These are phyloP conservation scores for Emydura subglobosa DNA, from an alignment of 2,113 vertebrate species.

Conservation along the genomic window DNA sequence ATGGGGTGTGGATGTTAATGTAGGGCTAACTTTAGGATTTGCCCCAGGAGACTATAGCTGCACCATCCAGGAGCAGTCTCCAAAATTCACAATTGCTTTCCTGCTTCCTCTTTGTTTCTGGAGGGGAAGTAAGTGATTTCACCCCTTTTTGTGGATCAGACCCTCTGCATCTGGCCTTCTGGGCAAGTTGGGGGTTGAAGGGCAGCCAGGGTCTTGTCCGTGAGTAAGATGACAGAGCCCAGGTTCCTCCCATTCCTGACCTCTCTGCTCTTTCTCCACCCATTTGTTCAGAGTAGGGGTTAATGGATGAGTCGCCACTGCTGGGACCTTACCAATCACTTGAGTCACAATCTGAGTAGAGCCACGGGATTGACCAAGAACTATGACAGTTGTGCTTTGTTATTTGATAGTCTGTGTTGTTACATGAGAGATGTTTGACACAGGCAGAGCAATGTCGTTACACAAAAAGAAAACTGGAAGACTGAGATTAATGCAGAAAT, in stretches of 20 bases:
- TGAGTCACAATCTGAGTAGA: neutral
- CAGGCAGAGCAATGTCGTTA: neutral
- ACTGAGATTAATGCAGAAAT: neutral
- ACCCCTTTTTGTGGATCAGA: neutral
- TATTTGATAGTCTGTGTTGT: neutral
- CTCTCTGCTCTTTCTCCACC: neutral
- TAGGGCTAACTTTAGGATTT: neutral
- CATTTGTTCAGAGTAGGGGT: neutral
- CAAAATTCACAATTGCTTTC: neutral
- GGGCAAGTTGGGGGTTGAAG: neutral
- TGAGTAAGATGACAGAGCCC: neutral
- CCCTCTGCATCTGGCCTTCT: neutral
- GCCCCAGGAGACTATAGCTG: neutral
- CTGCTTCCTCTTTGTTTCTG: neutral
- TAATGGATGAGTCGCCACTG: neutral
- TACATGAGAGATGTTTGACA: neutral
- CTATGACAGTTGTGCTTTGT: neutral
- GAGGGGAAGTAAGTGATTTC: neutral
- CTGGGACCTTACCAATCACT: neutral
- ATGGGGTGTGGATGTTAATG: neutral
- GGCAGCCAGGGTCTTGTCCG: neutral
- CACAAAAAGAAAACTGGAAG: neutral
- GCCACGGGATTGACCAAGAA: neutral
- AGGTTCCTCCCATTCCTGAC: neutral
- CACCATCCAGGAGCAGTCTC: neutral